phyloP scores from a whole-genome alignment of 2,113 vertebrate species.

The Parotia lawesii region DNA sequence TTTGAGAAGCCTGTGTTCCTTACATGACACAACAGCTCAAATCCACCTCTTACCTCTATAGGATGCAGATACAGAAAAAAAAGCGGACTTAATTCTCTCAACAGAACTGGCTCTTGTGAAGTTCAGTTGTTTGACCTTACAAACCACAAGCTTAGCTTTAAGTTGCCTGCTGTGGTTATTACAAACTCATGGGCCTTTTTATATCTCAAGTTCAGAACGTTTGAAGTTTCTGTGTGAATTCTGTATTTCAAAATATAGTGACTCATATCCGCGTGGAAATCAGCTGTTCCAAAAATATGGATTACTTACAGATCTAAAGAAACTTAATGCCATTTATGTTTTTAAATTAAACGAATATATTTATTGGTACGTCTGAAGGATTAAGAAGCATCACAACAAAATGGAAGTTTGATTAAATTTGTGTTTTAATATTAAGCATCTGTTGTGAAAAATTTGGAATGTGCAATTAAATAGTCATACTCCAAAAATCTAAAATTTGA shows the following conservation, averaged over 20 bases:
- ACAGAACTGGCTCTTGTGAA: not conserved
- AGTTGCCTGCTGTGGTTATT: not conserved
- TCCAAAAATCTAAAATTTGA: not conserved
- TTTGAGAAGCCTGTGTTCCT: not conserved
- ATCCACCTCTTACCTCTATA: not conserved
- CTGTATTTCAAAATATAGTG: conserved; percentile 11
- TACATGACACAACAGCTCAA: not conserved
- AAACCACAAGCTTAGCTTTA: not conserved
- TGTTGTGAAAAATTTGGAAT: not conserved
- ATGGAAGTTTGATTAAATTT: not conserved
- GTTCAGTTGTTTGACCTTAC: not conserved
- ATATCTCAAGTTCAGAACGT: not conserved
- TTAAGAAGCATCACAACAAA: not conserved
- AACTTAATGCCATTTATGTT: not conserved
- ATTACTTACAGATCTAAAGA: not conserved
- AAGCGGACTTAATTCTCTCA: not conserved
- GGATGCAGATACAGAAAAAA: not conserved
- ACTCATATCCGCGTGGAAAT: conserved; percentile 5
- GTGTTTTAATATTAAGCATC: not conserved
- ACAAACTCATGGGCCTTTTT: not conserved
- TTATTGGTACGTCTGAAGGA: not conserved
- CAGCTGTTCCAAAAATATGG: conserved; percentile 4
- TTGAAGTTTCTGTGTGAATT: not conserved
- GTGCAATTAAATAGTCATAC: not conserved
- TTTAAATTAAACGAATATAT: not conserved